These are phyloP conservation scores for Tenthredo notha DNA, from an alignment of 2,888 invertebrate species.

Conservation along the genomic window DNA sequence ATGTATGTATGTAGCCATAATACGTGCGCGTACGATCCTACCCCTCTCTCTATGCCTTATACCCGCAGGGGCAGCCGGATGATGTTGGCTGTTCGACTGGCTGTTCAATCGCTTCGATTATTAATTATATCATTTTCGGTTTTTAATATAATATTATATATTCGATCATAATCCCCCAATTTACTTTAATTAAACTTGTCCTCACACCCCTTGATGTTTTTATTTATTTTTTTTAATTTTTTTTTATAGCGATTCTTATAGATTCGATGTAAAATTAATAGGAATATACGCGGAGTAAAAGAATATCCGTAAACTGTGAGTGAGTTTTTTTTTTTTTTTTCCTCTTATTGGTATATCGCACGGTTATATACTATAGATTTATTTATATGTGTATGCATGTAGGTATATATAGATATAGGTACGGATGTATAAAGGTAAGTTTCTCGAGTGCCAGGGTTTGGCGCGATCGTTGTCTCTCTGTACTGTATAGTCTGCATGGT, in stretches of 20 bases:
- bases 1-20: slow-evolving; percentile 23
- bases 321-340: background rate
- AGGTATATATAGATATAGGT: background rate
- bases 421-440: background rate
- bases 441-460: slow-evolving; percentile 17
- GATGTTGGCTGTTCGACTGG: background rate
- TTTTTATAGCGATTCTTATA: background rate
- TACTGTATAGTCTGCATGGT: slow-evolving; percentile 39
- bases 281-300: background rate
- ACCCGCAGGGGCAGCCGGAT: slow-evolving; percentile 23
- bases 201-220: background rate
- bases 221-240: background rate
- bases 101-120: slow-evolving; percentile 30
- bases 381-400: background rate
- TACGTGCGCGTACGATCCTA: slow-evolving; percentile 31
- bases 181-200: background rate
- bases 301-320: background rate
- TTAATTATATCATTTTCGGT: background rate
- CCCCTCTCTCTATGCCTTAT: background rate
- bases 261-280: background rate
- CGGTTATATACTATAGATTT: background rate
- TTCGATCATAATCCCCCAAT: background rate
- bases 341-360: background rate
- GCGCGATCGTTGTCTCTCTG: slow-evolving; percentile 37
- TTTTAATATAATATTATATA: background rate